A percentile compares a stretch with the other conserved stretches of the same genome.
phyloP scores from a whole-genome alignment of 2,113 vertebrate species.

The Fukomys damarensis region DNA sequence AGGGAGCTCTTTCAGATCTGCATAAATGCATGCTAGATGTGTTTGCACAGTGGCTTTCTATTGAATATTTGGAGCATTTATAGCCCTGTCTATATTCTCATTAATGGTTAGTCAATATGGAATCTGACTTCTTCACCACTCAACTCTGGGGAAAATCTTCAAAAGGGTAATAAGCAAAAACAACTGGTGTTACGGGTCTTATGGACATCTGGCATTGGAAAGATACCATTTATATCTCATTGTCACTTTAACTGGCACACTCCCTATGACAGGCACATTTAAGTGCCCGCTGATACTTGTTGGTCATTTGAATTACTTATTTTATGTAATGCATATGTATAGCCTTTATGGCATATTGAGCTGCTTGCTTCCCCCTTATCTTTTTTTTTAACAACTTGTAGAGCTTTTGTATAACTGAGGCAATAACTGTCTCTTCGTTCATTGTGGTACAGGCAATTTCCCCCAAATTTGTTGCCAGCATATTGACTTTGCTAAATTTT shows the following conservation, averaged over 20 bases:
- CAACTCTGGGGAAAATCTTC: neutral
- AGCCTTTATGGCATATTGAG: neutral
- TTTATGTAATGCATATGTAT: neutral
- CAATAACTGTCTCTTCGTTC: neutral
- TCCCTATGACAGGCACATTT: neutral
- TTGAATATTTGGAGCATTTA: neutral
- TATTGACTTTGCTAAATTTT: slow-evolving; percentile 36
- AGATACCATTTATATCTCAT: neutral
- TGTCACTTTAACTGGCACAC: neutral
- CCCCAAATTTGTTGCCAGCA: neutral
- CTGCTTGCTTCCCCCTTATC: neutral
- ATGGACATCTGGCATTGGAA: neutral
- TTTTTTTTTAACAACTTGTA: neutral
- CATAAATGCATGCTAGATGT: neutral
- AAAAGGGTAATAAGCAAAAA: neutral
- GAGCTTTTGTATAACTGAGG: neutral
- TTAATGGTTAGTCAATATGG: neutral
- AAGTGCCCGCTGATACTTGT: neutral
- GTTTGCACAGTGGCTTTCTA: neutral
- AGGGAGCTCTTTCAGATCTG: neutral
- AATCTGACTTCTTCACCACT: neutral
- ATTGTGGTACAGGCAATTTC: neutral
- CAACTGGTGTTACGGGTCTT: neutral
- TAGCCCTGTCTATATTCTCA: neutral
- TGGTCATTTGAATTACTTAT: neutral